These are phyloP conservation scores for Onchidella celtica DNA, from an alignment of 2,888 invertebrate genomes.

Conservation along the genomic window DNA sequence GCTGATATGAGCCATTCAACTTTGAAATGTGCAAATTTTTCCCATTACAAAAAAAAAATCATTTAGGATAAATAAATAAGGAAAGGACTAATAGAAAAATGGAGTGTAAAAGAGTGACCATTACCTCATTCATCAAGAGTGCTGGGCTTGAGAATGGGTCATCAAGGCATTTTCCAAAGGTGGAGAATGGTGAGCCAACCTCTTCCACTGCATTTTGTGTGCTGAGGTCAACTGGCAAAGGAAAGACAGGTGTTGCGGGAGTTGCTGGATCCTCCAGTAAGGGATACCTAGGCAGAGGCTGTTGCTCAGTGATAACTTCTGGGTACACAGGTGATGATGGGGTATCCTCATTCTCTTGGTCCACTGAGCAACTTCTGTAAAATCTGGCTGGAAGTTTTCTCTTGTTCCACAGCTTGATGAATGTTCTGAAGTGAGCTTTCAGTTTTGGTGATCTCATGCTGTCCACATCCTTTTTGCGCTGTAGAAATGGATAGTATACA, in stretches of 20 bases:
- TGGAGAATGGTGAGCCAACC: slow-evolving; percentile 67
- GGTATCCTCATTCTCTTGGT: slow-evolving; percentile 11
- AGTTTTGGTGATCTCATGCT: slow-evolving; percentile 69
- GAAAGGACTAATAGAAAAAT: too few species aligned
- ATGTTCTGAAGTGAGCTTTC: slow-evolving; percentile 71
- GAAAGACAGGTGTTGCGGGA: slow-evolving; percentile 47
- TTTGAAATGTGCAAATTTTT: too few species aligned
- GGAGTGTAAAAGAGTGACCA: too few species aligned
- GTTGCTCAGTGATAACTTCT: slow-evolving; percentile 17
- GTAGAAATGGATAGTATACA: too few species aligned
- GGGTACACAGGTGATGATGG: neutral
- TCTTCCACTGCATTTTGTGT: slow-evolving; percentile 30
- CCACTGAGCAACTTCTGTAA: slow-evolving; percentile 38
- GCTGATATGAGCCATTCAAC: too few species aligned
- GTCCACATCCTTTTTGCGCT: slow-evolving; percentile 68
- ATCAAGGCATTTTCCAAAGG: slow-evolving; percentile 71
- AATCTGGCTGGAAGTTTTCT: slow-evolving; percentile 63
- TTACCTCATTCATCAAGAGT: slow-evolving; percentile 24
- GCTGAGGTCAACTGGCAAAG: slow-evolving; percentile 51
- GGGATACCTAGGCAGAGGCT: slow-evolving; percentile 26
- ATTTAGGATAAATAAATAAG: too few species aligned
- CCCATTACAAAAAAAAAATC: too few species aligned
- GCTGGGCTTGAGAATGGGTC: slow-evolving; percentile 4
- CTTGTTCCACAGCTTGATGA: slow-evolving; percentile 75
- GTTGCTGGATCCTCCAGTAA: slow-evolving; percentile 46